A percentile compares a stretch with the other conserved stretches of the same genome.
These are phyloP conservation scores for Mohoua ochrocephala DNA, from an alignment of 2,113 vertebrate species.

Conservation along the genomic window DNA sequence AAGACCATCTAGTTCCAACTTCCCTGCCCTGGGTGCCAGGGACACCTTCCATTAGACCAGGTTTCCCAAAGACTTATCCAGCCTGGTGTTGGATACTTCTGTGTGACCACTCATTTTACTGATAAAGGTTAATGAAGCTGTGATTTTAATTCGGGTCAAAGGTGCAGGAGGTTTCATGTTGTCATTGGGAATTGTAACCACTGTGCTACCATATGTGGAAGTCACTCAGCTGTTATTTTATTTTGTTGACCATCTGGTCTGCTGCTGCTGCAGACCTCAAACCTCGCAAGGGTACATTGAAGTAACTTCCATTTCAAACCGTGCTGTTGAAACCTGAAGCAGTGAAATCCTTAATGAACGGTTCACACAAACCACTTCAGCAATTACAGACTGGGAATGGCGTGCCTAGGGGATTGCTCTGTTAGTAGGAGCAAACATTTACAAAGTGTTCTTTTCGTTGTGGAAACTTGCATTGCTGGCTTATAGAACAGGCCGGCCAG, in stretches of 20 bases:
- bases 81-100: not conserved
- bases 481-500: not conserved
- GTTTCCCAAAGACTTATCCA: not conserved
- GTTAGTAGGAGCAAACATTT: not conserved
- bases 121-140: not conserved
- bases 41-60: not conserved
- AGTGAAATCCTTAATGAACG: not conserved
- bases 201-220: conserved; percentile 34
- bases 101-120: not conserved
- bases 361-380: not conserved
- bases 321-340: not conserved
- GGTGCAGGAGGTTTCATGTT: not conserved
- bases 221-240: not conserved
- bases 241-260: conserved; percentile 48
- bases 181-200: not conserved
- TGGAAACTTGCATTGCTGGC: not conserved
- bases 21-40: not conserved
- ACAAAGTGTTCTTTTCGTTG: not conserved
- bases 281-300: not conserved
- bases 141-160: conserved; percentile 18
- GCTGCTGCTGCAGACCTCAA: not conserved
- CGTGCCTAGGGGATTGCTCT: not conserved
- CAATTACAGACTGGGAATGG: not conserved
- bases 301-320: not conserved
- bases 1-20: not conserved